These are phyloP conservation scores for Thysanoteuthis rhombus DNA, from an alignment of 2,888 invertebrate species.

Conservation along the genomic window DNA sequence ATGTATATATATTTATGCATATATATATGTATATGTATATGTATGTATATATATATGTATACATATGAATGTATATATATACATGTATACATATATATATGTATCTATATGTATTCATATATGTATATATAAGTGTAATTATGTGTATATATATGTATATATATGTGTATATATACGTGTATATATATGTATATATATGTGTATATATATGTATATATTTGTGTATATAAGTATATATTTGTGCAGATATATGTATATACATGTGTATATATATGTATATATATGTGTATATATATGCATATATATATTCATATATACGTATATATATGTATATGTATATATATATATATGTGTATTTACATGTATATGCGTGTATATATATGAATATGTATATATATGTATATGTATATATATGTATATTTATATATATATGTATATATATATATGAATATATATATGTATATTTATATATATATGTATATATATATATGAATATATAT, in stretches of 20 bases:
- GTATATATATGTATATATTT: neutral
- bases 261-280: neutral
- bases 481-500: no score
- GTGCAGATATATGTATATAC: neutral
- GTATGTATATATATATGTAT: no score
- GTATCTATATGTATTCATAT: no score
- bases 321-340: neutral
- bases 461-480: neutral
- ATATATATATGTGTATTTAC: neutral
- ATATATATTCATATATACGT: neutral
- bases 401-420: neutral
- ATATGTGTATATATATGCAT: neutral
- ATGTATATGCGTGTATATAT: neutral
- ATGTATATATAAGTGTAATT: no score
- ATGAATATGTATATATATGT: neutral
- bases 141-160: neutral
- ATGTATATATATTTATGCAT: no score
- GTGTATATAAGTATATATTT: no score
- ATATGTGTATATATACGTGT: neutral
- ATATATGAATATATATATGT: conserved; percentile 18
- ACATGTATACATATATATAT: no score
- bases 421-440: neutral
- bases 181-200: neutral
- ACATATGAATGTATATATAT: no score
- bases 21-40: no score